Conservation (phyloP, 92 coral and sea anemone genomes). For the Phenganax stokvisi region DNA sequence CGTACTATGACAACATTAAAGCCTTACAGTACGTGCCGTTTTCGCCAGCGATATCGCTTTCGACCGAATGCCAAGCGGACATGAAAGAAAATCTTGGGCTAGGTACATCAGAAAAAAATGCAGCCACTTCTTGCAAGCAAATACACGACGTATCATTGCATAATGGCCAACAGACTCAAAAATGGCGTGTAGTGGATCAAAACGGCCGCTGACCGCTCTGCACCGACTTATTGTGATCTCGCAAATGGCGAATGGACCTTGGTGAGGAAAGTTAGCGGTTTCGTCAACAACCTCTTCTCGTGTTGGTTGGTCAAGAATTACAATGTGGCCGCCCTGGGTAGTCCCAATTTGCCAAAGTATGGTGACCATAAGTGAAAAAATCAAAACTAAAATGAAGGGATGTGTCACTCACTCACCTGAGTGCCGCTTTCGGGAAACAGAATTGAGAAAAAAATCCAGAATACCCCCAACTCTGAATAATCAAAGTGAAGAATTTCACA, state of each 20-base stretch:
- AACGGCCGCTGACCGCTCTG: conserved; percentile 31
- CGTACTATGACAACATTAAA: conserved; percentile 66
- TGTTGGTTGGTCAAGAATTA: conserved; percentile 61
- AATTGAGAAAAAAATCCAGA: too few species aligned
- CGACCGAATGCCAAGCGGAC: conserved; percentile 40
- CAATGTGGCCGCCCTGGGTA: conserved; percentile 40
- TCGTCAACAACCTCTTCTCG: conserved; percentile 56
- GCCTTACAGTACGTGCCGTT: conserved; percentile 46
- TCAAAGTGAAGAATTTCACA: too few species aligned
- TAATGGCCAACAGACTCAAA: conserved; percentile 17
- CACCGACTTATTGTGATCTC: conserved; percentile 68
- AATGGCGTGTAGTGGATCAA: conserved; percentile 68
- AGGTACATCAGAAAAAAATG: conserved; percentile 30
- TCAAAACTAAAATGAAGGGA: too few species aligned
- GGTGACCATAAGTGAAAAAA: too few species aligned
- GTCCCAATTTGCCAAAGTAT: conserved; percentile 43
- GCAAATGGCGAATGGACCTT: conserved; percentile 84
- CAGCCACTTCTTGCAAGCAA: conserved; percentile 76
- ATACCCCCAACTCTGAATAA: too few species aligned
- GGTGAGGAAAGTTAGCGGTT: conserved; percentile 73
- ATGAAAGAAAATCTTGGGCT: conserved; percentile 5
- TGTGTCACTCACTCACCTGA: too few species aligned
- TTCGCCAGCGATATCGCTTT: conserved; percentile 47
- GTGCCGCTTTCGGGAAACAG: too few species aligned
- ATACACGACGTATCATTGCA: conserved; percentile 53